Base-by-base conservation (phyloP, 2,113 vertebrate species). In the Chloroceryle aenea region DNA sequence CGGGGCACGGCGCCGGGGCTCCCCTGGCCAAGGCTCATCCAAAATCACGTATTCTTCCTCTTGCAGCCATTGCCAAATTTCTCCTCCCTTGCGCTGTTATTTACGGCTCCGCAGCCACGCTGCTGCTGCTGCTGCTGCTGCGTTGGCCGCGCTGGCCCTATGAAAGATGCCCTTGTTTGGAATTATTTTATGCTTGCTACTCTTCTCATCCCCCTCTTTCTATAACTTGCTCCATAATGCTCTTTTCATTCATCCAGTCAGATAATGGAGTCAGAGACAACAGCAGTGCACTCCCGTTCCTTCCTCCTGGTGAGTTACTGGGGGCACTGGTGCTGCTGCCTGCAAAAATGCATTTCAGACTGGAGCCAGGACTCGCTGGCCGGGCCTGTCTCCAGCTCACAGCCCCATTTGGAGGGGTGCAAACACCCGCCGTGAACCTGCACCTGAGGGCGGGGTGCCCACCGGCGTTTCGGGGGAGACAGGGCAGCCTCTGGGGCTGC, bases 41-140 rank as follows among this genome's bases (percentile, higher is more conserved):
- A 13, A 5, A 22, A 43, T 6, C 69, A 4, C 1, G 0, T 1
- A 0, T 0, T 4, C 23, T 36, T 40, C 36, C 36, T 40, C 62
- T 13, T 3, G 1, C 63, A 7, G 34, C 4, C 5, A 0, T 52
- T 62, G 68, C 50, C 0, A 1, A 3, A 10, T 42, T 91, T 61
- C 87, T 87, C 47, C 85, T 93, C 85, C 78, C 59, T 77, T 53
- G 66, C 12, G 4, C 34, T 38, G 58, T 32, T 55, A 15, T 71
- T 71, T 40, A 36, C 48, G 21, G 52, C 34, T 82, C 38, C 2
- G 2, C 36, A 12, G 75, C 77, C 40, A 0, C 20, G 38, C n/a
- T 36, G 74, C 79, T 63, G 71, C 76, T 56, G 50, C 26, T 68
- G 67, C 78, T 53, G 68, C 78, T 56, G 30, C 63, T 14, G 27